Conservation (phyloP, 2,113 vertebrate genomes). For the Myotis yumanensis region DNA sequence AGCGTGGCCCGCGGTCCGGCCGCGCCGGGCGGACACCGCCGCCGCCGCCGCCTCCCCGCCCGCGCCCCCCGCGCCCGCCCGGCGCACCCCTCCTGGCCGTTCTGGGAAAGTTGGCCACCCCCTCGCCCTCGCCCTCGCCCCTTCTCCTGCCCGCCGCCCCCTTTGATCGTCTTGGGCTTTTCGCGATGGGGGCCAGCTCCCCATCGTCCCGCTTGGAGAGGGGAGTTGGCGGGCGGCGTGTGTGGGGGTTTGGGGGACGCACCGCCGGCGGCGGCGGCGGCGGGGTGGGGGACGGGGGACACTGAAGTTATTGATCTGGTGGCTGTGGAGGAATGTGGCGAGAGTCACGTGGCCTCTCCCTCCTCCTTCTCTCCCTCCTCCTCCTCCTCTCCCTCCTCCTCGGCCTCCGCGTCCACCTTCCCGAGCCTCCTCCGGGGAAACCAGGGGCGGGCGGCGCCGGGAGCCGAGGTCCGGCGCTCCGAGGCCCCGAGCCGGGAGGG, state of each 20-base stretch:
- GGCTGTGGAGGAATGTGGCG: slow-evolving; percentile 84
- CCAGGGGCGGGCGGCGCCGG: slow-evolving; percentile 14
- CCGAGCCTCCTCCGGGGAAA: slow-evolving; percentile 29
- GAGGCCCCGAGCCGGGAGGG: background rate
- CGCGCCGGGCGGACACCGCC: background rate
- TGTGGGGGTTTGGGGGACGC: slow-evolving; percentile 43
- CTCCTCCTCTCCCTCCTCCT: background rate
- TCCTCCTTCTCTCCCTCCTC: background rate
- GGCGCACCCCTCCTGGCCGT: background rate
- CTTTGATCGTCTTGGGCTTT: background rate
- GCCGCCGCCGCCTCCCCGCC: background rate
- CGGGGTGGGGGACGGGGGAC: slow-evolving; percentile 36
- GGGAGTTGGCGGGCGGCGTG: slow-evolving; percentile 66
- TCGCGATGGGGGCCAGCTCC: background rate
- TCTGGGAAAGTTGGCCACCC: slow-evolving; percentile 64
- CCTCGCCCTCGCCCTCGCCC: too few species aligned
- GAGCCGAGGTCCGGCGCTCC: background rate
- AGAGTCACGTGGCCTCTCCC: slow-evolving; percentile 71
- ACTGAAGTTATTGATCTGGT: slow-evolving; percentile 80
- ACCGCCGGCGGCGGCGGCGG: background rate
- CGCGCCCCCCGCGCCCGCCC: background rate
- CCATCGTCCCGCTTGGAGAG: background rate
- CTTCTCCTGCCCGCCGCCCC: background rate
- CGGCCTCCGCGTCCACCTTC: slow-evolving; percentile 27
- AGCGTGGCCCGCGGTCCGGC: slow-evolving; percentile 51